These are phyloP conservation scores for Lanistes nyassanus DNA, from an alignment of 1,140 invertebrate species.

Conservation along the genomic window DNA sequence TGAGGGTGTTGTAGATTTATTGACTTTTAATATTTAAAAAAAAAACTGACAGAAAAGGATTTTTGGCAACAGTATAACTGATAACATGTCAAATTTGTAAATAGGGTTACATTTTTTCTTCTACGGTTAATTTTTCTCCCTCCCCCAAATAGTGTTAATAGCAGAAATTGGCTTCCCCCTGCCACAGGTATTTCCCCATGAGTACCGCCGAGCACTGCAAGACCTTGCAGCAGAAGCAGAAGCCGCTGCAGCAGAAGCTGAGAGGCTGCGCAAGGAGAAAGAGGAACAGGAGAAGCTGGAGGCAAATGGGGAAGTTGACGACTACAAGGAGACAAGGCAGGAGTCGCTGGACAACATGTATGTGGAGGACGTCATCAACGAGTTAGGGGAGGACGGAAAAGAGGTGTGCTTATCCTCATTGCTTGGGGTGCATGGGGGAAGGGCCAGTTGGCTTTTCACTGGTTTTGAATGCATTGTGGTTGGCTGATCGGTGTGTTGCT, in stretches of 20 bases:
- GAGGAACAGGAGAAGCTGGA: constrained; percentile 14
- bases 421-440: neutral
- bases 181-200: constrained; percentile 87
- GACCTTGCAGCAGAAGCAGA: constrained; percentile 75
- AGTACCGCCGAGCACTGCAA: constrained; percentile 91
- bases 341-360: constrained; percentile 41
- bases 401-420: constrained; percentile 22
- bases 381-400: constrained; percentile 42
- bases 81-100: neutral
- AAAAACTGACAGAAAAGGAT: neutral
- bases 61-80: neutral
- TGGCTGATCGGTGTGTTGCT: neutral
- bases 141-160: neutral
- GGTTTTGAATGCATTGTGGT: neutral
- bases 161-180: neutral
- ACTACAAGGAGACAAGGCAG: too few relatives aligned
- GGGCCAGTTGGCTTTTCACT: neutral
- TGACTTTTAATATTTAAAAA: neutral
- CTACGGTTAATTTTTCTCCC: neutral
- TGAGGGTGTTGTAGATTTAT: neutral
- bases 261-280: constrained; percentile 22
- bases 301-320: constrained; percentile 18
- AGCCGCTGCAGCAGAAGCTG: constrained; percentile 11
- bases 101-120: neutral
- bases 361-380: constrained; percentile 57